Evolutionary conservation across 2,888 invertebrate species (phyloP).

Genomic region (Cerceris ruficornis): DNA sequence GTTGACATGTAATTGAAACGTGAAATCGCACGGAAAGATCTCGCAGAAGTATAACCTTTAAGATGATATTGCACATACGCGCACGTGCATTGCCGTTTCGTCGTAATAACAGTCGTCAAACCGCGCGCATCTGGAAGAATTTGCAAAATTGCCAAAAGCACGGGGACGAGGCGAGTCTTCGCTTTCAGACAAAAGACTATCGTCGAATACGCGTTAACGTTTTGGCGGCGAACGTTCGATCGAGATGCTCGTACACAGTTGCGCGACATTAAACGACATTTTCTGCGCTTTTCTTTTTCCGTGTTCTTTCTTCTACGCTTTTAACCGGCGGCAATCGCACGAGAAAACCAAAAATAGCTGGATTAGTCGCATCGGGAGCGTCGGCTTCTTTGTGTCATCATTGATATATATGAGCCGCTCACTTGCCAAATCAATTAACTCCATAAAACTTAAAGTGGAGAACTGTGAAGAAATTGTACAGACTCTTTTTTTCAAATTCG

Average conservation of each 20-base stretch:
- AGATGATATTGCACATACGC: neutral
- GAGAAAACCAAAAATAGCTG: neutral
- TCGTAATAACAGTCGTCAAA: constrained; percentile 43
- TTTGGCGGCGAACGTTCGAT: constrained; percentile 36
- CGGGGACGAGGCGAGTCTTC: constrained; percentile 4
- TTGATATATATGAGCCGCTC: no score
- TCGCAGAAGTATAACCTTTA: constrained; percentile 14
- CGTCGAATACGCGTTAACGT: constrained; percentile 10
- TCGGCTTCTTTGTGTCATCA: no score
- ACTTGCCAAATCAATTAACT: no score
- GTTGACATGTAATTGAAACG: neutral
- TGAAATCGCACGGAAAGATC: neutral
- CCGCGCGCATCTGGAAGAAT: constrained; percentile 58
- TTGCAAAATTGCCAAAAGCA: constrained; percentile 67
- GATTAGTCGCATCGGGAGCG: no score
- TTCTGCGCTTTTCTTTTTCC: constrained; percentile 24
- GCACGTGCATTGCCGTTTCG: constrained; percentile 30
- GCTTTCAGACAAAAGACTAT: constrained; percentile 57
- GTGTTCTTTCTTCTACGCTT: neutral
- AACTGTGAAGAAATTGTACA: neutral
- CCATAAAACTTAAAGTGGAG: no score
- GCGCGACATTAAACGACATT: constrained; percentile 13
- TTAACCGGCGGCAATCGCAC: neutral
- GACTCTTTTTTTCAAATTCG: neutral
- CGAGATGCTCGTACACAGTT: constrained; percentile 14